Evolutionary conservation across 2,888 invertebrate genomes (phyloP).

Genomic region (Doris montereyensis): DNA sequence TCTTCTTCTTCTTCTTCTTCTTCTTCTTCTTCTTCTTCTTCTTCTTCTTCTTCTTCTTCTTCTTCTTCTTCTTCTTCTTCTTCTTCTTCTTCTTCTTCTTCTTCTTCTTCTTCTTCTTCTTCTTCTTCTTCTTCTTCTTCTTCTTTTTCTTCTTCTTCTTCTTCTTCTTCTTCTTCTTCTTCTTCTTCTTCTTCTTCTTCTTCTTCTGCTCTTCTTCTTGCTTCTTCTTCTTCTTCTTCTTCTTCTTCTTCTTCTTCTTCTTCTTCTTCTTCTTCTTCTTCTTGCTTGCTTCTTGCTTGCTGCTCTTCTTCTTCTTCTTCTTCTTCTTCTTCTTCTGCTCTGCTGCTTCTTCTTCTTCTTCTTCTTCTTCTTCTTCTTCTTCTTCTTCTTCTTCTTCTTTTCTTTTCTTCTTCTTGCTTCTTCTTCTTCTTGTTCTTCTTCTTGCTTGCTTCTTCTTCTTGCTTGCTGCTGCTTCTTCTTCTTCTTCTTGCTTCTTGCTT

Average conservation of each 20-base stretch:
- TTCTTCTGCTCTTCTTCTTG: conserved; percentile 31
- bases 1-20: neutral
- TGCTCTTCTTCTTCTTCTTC: neutral
- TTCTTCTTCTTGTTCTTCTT: conserved; percentile 30
- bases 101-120: neutral
- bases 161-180: conserved; percentile 18
- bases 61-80: neutral
- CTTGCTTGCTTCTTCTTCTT: conserved; percentile 29
- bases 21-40: neutral
- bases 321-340: neutral
- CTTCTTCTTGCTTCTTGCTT: conserved; percentile 9
- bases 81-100: neutral
- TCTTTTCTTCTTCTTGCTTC: conserved; percentile 10
- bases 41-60: neutral
- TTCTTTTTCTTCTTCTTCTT: conserved; percentile 15
- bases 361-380: conserved; percentile 7
- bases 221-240: conserved; percentile 36
- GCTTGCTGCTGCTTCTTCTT: neutral
- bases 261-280: conserved; percentile 32
- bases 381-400: neutral
- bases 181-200: conserved; percentile 29
- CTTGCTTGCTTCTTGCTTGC: neutral
- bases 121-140: conserved; percentile 26
- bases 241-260: conserved; percentile 35
- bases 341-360: neutral